phyloP scores from a whole-genome alignment of 2,797 vertebrate genomes.

The Brachyalestes nurse region DNA sequence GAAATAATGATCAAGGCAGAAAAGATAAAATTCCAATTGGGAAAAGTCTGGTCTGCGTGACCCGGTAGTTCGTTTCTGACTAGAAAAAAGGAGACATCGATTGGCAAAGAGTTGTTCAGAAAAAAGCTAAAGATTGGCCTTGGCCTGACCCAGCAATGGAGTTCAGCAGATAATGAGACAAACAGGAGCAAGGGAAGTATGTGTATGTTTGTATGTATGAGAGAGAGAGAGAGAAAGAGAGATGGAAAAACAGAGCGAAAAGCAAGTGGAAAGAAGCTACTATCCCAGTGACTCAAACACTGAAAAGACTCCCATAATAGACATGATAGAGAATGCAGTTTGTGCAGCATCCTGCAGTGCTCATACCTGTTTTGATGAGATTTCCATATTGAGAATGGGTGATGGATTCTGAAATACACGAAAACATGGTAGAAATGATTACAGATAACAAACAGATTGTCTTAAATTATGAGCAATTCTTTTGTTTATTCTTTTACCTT shows the following conservation, averaged over 20 bases:
- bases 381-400: conserved; percentile 87
- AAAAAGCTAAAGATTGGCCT: conserved; percentile 15
- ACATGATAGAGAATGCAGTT: neutral
- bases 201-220: conserved; percentile 5
- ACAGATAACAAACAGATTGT: neutral
- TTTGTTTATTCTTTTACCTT: conserved; percentile 77
- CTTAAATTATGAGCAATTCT: neutral
- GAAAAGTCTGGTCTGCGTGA: conserved; percentile 4
- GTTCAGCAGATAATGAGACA: conserved; percentile 49
- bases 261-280: neutral
- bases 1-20: neutral
- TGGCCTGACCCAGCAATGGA: conserved; percentile 22
- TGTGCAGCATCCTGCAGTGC: neutral
- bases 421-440: conserved; percentile 17
- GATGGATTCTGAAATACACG: conserved; percentile 81
- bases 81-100: conserved; percentile 36
- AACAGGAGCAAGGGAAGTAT: conserved; percentile 33
- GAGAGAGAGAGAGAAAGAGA: conserved; percentile 6
- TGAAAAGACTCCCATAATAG: neutral
- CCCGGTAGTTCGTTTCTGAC: conserved; percentile 29
- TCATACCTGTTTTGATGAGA: conserved; percentile 96
- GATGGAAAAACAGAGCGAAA: conserved; percentile 6
- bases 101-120: conserved; percentile 20
- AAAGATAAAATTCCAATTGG: neutral
- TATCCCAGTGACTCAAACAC: too few species aligned